Percentiles rank a stretch among this genome's conserved stretches.
These are phyloP conservation scores for Chrysogorgia sp. DNA, from an alignment of 92 coral and sea anemone species.

Conservation along the genomic window DNA sequence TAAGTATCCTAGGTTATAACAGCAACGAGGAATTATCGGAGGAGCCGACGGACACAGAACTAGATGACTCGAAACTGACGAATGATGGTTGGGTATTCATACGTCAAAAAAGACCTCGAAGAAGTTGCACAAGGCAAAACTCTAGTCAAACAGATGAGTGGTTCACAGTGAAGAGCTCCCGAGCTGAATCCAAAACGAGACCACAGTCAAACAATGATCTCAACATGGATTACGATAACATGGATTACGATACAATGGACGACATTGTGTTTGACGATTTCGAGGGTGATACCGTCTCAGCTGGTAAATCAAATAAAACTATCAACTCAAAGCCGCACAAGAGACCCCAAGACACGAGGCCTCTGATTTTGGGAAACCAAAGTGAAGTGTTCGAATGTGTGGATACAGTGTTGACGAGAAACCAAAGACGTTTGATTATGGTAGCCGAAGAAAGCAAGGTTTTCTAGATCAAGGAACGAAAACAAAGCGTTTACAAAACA, in stretches of 20 bases:
- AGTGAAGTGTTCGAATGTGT: background rate
- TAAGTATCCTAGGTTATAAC: conserved; percentile 24
- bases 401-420: conserved; percentile 59
- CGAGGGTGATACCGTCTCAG: background rate
- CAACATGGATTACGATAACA: background rate
- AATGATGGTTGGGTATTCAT: conserved; percentile 95
- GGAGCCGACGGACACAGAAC: background rate
- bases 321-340: background rate
- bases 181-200: background rate
- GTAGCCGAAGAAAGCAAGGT: conserved; percentile 56
- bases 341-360: background rate
- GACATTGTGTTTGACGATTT: conserved; percentile 3
- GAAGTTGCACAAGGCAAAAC: conserved; percentile 29
- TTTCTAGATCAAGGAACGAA: conserved; percentile 36
- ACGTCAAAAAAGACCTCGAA: conserved; percentile 53
- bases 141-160: conserved; percentile 14
- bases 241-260: background rate
- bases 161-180: conserved; percentile 15
- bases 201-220: background rate
- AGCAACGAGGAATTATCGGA: conserved; percentile 38
- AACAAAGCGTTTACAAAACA: conserved; percentile 11
- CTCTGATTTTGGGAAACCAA: conserved; percentile 3
- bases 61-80: conserved; percentile 72
- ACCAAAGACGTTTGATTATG: conserved; percentile 67
- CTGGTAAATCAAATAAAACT: background rate